phyloP scores from a whole-genome alignment of 2,888 invertebrate genomes.

The Drosophila kanekoi region DNA sequence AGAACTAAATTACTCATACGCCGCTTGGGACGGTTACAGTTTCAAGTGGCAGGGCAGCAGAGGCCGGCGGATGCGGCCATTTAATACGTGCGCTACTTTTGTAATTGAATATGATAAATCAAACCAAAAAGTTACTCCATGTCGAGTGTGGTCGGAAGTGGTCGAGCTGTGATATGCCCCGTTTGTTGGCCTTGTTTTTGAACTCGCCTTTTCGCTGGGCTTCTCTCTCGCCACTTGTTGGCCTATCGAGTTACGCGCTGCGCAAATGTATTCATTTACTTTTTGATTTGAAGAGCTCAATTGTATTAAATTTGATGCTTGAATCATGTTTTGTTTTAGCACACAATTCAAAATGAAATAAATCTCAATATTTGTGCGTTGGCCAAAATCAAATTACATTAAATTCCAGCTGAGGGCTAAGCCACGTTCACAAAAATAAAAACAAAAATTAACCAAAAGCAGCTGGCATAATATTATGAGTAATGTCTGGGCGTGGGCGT shows the following conservation, averaged over 20 bases:
- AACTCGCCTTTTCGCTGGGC: neutral
- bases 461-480: constrained; percentile 77
- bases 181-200: constrained; percentile 25
- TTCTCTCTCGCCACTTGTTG: constrained; percentile 5
- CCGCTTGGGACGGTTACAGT: constrained; percentile 39
- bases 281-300: constrained; percentile 49
- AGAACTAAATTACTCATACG: constrained; percentile 72
- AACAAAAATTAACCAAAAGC: constrained; percentile 35
- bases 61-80: constrained; percentile 60
- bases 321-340: constrained; percentile 33
- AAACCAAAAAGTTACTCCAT: constrained; percentile 60
- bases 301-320: constrained; percentile 63
- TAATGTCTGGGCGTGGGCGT: constrained; percentile 43
- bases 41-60: neutral
- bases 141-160: constrained; percentile 55
- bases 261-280: constrained; percentile 39
- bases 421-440: constrained; percentile 11
- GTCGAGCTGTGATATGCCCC: constrained; percentile 23
- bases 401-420: constrained; percentile 62
- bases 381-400: constrained; percentile 75
- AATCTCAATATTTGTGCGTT: constrained; percentile 71
- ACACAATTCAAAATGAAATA: constrained; percentile 74
- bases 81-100: constrained; percentile 74
- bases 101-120: constrained; percentile 83
- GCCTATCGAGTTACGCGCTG: constrained; percentile 38